Evolutionary conservation across 2,888 invertebrate species (phyloP).

Genomic region (Diaperis boleti): DNA sequence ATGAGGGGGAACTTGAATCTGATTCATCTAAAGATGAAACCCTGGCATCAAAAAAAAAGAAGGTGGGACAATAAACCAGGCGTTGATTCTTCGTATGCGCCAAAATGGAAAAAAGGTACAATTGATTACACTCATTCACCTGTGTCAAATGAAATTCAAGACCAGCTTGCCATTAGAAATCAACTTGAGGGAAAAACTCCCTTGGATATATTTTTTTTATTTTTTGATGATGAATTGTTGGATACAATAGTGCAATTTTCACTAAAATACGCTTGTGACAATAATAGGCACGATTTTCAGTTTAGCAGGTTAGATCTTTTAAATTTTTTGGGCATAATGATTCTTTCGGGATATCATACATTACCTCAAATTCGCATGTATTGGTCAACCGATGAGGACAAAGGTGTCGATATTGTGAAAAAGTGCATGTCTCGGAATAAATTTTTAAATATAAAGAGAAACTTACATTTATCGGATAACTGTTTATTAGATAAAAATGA

Average conservation of each 20-base stretch:
- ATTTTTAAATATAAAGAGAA: no score
- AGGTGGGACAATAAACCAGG: no score
- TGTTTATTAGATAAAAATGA: constrained; percentile 46
- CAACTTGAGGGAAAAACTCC: constrained; percentile 39
- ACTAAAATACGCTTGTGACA: constrained; percentile 32
- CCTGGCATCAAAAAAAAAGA: no score
- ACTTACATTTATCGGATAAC: constrained; percentile 49
- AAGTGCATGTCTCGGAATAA: constrained; percentile 43
- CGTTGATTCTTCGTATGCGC: no score
- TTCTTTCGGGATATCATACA: constrained; percentile 29
- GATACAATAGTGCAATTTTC: constrained; percentile 34
- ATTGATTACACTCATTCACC: constrained; percentile 38
- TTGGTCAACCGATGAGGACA: constrained; percentile 41
- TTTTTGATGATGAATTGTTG: constrained; percentile 42
- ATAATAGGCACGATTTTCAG: constrained; percentile 33
- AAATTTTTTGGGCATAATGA: constrained; percentile 29
- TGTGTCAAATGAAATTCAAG: constrained; percentile 30
- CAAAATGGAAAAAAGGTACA: constrained; percentile 26
- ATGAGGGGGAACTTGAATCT: neutral
- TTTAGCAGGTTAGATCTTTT: neutral
- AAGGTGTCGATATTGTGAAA: constrained; percentile 32
- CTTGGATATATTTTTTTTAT: constrained; percentile 41
- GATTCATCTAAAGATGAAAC: neutral
- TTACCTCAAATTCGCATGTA: constrained; percentile 21
- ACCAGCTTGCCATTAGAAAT: constrained; percentile 31